Conservation (phyloP, 2,888 invertebrate genomes). For the Eupeodes luniger region DNA sequence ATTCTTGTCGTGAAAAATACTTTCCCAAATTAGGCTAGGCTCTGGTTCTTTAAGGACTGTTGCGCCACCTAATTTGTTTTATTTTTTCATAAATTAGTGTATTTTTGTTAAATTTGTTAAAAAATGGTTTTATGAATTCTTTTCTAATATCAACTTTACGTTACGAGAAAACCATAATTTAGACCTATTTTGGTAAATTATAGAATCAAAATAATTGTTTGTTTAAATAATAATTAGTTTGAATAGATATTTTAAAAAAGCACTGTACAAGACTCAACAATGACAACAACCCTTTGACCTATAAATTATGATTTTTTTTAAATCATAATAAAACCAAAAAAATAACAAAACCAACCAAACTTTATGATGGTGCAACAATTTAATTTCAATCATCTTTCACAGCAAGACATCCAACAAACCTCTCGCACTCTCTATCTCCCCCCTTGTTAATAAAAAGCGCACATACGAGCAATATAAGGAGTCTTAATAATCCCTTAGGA, state of each 20-base stretch:
- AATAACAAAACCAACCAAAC: background rate
- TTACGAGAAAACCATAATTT: too few relatives aligned
- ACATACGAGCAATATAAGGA: slow-evolving; percentile 33
- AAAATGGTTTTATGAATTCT: too few relatives aligned
- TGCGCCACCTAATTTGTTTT: too few relatives aligned
- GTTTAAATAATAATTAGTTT: too few relatives aligned
- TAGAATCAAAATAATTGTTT: too few relatives aligned
- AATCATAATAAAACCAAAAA: slow-evolving; percentile 27
- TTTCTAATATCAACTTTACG: too few relatives aligned
- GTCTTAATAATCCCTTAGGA: slow-evolving; percentile 50
- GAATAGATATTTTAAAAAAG: background rate
- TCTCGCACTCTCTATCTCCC: background rate
- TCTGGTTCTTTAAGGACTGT: too few relatives aligned
- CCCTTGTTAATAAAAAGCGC: slow-evolving; percentile 42
- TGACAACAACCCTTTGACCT: slow-evolving; percentile 65
- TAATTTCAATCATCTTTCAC: slow-evolving; percentile 65
- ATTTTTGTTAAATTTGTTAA: too few relatives aligned
- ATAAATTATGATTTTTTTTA: slow-evolving; percentile 56
- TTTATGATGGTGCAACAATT: slow-evolving; percentile 65
- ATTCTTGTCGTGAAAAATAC: too few relatives aligned
- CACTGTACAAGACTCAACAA: background rate
- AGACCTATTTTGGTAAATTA: too few relatives aligned
- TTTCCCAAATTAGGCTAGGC: too few relatives aligned
- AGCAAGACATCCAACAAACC: slow-evolving; percentile 6
- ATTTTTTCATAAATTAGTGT: too few relatives aligned